A percentile compares a stretch with the other conserved stretches of the same genome.
Conservation (phyloP, 2,113 vertebrate species). For the Numenius arquata region DNA sequence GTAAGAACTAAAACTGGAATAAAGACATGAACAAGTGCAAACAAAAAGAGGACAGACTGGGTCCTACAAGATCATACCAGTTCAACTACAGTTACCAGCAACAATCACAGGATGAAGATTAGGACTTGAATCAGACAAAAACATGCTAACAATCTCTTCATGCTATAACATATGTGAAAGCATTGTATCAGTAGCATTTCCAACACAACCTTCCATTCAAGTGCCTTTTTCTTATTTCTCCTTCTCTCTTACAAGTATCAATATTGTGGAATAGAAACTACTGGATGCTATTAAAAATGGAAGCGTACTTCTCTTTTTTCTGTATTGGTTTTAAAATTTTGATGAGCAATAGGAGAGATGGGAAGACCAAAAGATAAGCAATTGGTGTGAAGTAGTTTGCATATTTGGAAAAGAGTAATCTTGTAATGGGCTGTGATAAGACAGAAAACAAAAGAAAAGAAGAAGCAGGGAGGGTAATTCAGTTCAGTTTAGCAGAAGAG, state of each 20-base stretch:
- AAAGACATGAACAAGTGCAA: neutral
- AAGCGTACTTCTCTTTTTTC: neutral
- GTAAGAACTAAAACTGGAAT: neutral
- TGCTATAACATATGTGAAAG: neutral
- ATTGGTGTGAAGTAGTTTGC: neutral
- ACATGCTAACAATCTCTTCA: neutral
- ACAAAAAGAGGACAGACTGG: neutral
- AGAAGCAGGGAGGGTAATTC: neutral
- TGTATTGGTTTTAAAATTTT: neutral
- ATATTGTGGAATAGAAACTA: neutral
- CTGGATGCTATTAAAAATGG: neutral
- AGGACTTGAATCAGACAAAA: neutral
- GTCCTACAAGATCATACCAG: neutral
- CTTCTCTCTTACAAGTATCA: neutral
- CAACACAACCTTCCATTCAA: neutral
- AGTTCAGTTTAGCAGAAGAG: neutral
- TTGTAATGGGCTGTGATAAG: neutral
- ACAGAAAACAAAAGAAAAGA: neutral
- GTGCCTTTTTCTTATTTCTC: neutral
- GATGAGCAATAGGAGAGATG: neutral
- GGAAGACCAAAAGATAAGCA: neutral
- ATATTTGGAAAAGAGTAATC: neutral
- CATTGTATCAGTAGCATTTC: neutral
- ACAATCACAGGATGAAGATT: neutral
- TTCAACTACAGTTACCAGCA: neutral